Evolutionary conservation across 2,888 invertebrate species (phyloP).

Genomic region (Sesia apiformis): DNA sequence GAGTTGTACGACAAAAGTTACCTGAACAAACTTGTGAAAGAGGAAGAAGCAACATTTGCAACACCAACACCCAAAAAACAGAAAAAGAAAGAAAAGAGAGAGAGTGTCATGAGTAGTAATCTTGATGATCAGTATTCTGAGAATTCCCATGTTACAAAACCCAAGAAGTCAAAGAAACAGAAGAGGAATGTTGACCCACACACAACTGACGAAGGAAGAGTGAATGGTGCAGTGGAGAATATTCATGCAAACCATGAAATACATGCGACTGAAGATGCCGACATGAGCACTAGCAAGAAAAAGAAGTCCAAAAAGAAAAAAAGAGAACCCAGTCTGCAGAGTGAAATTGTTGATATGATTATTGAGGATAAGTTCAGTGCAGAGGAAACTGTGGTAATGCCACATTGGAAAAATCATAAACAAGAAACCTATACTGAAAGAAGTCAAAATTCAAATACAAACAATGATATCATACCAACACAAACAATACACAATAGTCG

Average conservation of each 20-base stretch:
- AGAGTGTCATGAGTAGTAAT: constrained; percentile 5
- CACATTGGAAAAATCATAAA: constrained; percentile 3
- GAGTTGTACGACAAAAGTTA: constrained; percentile 20
- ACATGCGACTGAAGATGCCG: no score
- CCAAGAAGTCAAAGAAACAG: constrained; percentile 16
- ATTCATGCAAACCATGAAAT: no score
- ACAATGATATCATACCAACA: neutral
- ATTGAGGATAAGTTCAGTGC: constrained; percentile 15
- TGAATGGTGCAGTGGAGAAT: no score
- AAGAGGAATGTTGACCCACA: constrained; percentile 17
- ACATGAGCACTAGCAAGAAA: neutral
- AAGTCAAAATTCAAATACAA: neutral
- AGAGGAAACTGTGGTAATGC: constrained; percentile 13
- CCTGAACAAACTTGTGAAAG: constrained; percentile 33
- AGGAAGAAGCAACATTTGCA: constrained; percentile 18
- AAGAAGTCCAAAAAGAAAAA: constrained; percentile 7
- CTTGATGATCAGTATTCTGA: constrained; percentile 7
- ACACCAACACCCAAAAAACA: constrained; percentile 15
- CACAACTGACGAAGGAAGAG: constrained; percentile 2
- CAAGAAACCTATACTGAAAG: neutral
- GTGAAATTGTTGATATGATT: neutral
- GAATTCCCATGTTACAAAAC: constrained; percentile 1
- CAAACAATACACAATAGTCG: no score
- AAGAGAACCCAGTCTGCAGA: neutral
- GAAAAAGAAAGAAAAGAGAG: constrained; percentile 10